Evolutionary conservation across 92 coral and sea anemone genomes (phyloP), one percentile per base, ranked within the genome.

Genomic region (Paramuricea clavata): DNA sequence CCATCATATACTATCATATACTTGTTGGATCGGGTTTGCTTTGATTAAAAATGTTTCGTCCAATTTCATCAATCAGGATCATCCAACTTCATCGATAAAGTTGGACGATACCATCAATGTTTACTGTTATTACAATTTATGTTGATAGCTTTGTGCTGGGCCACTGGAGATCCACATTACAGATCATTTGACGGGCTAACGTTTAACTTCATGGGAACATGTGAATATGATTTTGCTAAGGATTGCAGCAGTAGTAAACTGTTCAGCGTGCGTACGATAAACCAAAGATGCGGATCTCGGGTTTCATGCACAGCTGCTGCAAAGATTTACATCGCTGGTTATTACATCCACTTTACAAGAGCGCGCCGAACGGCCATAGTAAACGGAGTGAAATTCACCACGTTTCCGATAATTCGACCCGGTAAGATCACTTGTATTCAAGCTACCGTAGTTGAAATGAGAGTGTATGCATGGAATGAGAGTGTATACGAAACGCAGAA

Each of bases 141-240:
- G 21, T 72, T 44, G 2, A 22, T 43, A 74, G 81, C 81, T 23
- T 19, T 47, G 33, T 74, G 81, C 25, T 17, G 3, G 1, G 81
- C 81, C 5, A 19, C 16, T 12, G 81, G 81, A 1, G 81, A 74
- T 28, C 81, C 81, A 42, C 81, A 74, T 19, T 74, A 74, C 64
- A 25, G 5, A 15, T 22, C 81, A 28, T 74, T 74, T 44, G 81
- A 74, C 6, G 36, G 64, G n/a, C n/a, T 26, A 13, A 47, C 0
- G 6, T 74, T 42, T 30, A 44, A 74, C 81, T 74, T 74, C 27
- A 42, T 42, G 81, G 81, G 81, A n/a, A 49, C 32, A 44, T 74
- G 81, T 74, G 81, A 74, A 42, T 41, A 74, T 49, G 60, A 22
- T 49, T 74, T 74, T 26, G 64, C 60, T 10, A 28, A 44, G 23